A percentile compares a stretch with the other conserved stretches of the same genome.
Conservation (phyloP, 2,113 vertebrate species). For the Semnornis frantzii region DNA sequence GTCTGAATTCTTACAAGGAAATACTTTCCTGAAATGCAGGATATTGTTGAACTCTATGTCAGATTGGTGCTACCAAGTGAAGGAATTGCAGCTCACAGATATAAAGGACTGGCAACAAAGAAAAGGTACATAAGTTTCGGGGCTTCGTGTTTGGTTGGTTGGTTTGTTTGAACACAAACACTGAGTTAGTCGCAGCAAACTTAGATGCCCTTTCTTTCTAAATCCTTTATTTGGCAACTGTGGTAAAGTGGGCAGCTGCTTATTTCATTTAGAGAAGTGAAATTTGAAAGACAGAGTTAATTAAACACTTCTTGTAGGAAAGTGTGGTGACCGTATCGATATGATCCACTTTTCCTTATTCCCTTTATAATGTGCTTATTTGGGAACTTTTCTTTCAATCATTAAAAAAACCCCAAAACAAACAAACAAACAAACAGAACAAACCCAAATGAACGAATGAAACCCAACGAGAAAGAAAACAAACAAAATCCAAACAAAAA, state of each 20-base stretch:
- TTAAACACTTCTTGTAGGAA: neutral
- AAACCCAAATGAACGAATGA: neutral
- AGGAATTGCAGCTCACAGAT: neutral
- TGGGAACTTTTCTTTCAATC: neutral
- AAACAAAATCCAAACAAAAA: neutral
- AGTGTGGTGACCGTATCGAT: neutral
- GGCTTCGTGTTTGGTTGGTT: neutral
- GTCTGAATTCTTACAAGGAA: slow-evolving; percentile 12
- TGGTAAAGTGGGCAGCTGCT: neutral
- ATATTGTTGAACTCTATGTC: neutral
- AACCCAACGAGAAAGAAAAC: neutral
- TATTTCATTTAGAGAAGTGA: neutral
- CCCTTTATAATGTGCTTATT: neutral
- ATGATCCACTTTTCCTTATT: neutral
- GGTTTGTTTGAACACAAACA: neutral
- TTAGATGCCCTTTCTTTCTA: neutral
- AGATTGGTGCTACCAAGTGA: neutral
- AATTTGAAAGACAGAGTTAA: neutral
- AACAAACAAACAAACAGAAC: neutral
- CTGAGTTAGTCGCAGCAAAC: neutral
- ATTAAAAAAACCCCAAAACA: neutral
- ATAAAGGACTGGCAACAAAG: neutral
- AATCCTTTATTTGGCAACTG: neutral
- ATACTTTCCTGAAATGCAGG: slow-evolving; percentile 27
- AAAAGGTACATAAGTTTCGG: neutral